phyloP scores from a whole-genome alignment of 2,797 vertebrate genomes.

The Cottoperca gobio region DNA sequence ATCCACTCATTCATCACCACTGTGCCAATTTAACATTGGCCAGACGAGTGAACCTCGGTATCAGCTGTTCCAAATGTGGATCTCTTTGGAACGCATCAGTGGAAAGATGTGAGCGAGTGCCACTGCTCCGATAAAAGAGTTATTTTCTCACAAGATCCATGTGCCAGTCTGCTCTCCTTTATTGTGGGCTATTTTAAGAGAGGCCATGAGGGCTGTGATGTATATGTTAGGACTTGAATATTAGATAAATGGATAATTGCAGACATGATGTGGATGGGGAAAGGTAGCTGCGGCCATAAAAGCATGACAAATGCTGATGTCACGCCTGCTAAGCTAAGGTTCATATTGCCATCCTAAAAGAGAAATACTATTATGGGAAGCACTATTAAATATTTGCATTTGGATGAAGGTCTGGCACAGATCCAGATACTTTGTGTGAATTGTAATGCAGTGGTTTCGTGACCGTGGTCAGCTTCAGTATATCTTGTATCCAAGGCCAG shows the following conservation, averaged over 20 bases:
- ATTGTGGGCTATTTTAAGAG: slow-evolving; percentile 57
- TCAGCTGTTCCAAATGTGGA: slow-evolving; percentile 79
- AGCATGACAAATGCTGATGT: slow-evolving; percentile 31
- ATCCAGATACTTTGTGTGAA: slow-evolving; percentile 14
- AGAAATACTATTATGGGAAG: slow-evolving; percentile 40
- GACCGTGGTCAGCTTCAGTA: neutral
- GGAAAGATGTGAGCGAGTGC: slow-evolving; percentile 72
- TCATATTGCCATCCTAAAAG: slow-evolving; percentile 31
- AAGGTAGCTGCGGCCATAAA: slow-evolving; percentile 22
- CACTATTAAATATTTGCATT: slow-evolving; percentile 35
- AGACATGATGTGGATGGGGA: slow-evolving; percentile 31
- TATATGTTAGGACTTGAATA: slow-evolving; percentile 52
- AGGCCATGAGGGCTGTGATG: slow-evolving; percentile 24
- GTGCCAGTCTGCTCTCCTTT: slow-evolving; percentile 54
- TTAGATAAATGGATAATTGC: slow-evolving; percentile 75
- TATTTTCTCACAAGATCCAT: slow-evolving; percentile 77
- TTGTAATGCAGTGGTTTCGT: slow-evolving; percentile 20
- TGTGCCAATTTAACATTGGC: slow-evolving; percentile 67
- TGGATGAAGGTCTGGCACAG: slow-evolving; percentile 23
- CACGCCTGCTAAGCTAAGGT: slow-evolving; percentile 27
- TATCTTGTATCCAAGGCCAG: slow-evolving; percentile 41
- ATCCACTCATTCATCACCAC: slow-evolving; percentile 64
- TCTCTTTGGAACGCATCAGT: slow-evolving; percentile 73
- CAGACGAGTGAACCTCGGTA: slow-evolving; percentile 70
- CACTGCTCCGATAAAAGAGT: slow-evolving; percentile 79